Evolutionary conservation across 2,113 vertebrate species (phyloP).

Genomic region (Laticauda colubrina): DNA sequence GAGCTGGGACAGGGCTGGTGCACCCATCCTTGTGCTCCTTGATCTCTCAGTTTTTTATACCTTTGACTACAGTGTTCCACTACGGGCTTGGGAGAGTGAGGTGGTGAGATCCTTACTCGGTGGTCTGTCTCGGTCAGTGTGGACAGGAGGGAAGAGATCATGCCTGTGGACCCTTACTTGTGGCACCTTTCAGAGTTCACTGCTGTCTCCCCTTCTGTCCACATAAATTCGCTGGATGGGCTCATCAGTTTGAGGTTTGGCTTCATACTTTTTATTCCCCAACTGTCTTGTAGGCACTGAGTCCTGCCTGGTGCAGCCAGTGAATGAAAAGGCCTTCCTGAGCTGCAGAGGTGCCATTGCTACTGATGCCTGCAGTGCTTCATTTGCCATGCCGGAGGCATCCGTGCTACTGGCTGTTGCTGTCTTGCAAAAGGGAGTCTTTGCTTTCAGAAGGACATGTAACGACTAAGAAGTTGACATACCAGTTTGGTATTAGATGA

Average conservation of each 20-base stretch:
- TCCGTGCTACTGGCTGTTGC: not conserved
- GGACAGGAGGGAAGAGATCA: not conserved
- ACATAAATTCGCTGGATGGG: not conserved
- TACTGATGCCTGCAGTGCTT: not conserved
- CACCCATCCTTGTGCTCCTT: not conserved
- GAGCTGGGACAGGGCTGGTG: not conserved
- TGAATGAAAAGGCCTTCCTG: no score
- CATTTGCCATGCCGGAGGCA: not conserved
- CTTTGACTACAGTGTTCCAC: not conserved
- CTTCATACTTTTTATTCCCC: not conserved
- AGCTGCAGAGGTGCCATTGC: not conserved
- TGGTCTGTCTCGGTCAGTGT: not conserved
- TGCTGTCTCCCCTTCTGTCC: not conserved
- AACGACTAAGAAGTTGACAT: not conserved
- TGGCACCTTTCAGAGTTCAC: not conserved
- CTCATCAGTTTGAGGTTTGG: not conserved
- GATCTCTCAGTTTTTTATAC: not conserved
- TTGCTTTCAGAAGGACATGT: not conserved
- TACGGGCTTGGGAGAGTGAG: not conserved
- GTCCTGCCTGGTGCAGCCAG: not conserved
- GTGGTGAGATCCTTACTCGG: not conserved
- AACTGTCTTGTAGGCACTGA: not conserved
- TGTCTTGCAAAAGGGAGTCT: not conserved
- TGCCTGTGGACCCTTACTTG: not conserved
- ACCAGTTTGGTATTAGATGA: not conserved